Evolutionary conservation across 2,113 vertebrate genomes (phyloP), one percentile per base, ranked within the genome.

Genomic region (Scolopax mira): DNA sequence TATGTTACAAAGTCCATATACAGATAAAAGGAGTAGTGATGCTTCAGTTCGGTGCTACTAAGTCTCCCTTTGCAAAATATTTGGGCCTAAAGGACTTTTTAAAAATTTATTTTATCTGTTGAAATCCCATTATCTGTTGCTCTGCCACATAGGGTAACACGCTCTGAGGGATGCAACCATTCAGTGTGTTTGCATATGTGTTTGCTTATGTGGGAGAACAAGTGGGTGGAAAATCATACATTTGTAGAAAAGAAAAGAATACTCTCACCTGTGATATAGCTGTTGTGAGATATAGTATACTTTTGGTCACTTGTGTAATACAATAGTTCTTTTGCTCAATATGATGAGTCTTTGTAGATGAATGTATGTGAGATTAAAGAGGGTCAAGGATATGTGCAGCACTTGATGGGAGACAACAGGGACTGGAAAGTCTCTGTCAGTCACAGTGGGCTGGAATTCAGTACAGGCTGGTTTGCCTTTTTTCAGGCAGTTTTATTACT

Each of bases 401-500:
- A 16, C 55, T 86, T 52, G 27, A 66, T 61, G 42, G 49, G 44
- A 71, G 52, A 89, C 31, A 37, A 35, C n/a, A 42, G n/a, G 33
- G 24, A 35, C 52, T 69, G 35, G 57, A 46, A 79, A 66, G 62
- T 93, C 33, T 13, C 66, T 89, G 83, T 5, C 67, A 81, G 74
- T 41, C 35, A 41, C 27, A 35, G 27, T 44, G 46, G 42, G 39
- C 46, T 85, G 79, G 39, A 83, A 51, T 58, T 70, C 61, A 69
- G n/a, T 46, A 24, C 19, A 31, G 39, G 27, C 35, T 54, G 39
- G 21, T 90, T 90, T 85, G 79, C 75, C 51, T 73, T 62, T 85
- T 93, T 88, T 44, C 79, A 73, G 49, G 78, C 85, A 65, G n/a
- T 70, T 81, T 82, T 88, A 44, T 89, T 82, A 5, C 78, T 55